A percentile compares a stretch with the other conserved stretches of the same genome.
Conservation (phyloP, 2,888 invertebrate genomes). For the Hymenopus coronatus region DNA sequence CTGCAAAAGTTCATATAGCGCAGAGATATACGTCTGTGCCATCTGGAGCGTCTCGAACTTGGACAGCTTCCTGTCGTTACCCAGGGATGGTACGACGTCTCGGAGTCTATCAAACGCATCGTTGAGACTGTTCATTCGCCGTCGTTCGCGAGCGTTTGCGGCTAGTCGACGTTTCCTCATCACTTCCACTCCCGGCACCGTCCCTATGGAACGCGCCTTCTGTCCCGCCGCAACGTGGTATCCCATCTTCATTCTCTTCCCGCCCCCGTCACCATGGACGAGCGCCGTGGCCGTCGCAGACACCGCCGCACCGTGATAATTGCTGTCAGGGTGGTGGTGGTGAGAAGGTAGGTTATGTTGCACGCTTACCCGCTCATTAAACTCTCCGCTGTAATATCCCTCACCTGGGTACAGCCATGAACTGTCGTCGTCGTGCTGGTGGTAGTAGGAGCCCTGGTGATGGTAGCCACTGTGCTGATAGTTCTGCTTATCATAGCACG, state of each 20-base stretch:
- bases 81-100: slow-evolving; percentile 68
- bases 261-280: not conserved
- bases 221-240: not conserved
- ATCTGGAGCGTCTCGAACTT: slow-evolving; percentile 77
- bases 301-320: not conserved
- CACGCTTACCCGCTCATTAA: not conserved
- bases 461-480: not conserved
- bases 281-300: not conserved
- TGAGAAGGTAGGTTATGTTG: not conserved
- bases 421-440: slow-evolving; percentile 1
- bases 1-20: slow-evolving; percentile 63
- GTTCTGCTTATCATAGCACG: not conserved
- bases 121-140: slow-evolving; percentile 74
- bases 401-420: slow-evolving; percentile 13
- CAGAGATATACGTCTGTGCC: slow-evolving; percentile 73
- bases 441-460: not conserved
- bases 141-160: slow-evolving; percentile 70
- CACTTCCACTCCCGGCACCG: slow-evolving; percentile 55
- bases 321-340: not conserved
- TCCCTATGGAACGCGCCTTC: not conserved
- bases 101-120: slow-evolving; percentile 70
- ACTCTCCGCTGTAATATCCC: not conserved
- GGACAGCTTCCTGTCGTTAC: slow-evolving; percentile 68
- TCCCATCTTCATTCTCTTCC: not conserved
- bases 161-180: slow-evolving; percentile 63